phyloP scores from a whole-genome alignment of 2,797 vertebrate genomes.

The Sorex maritimensis region DNA sequence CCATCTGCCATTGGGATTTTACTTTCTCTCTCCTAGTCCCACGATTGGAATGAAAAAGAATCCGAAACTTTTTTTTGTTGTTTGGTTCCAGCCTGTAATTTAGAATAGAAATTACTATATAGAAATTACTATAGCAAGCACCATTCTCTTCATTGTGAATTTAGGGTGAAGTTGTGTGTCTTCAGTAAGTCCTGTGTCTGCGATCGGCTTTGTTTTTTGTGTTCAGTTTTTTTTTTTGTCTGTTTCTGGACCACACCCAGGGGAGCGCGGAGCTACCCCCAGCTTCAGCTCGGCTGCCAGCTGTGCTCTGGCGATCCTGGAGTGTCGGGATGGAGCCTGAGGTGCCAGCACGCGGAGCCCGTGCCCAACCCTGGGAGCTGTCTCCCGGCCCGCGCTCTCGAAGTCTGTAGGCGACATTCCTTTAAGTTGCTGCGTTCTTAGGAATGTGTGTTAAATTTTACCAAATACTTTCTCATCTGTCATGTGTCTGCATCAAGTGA shows the following conservation, averaged over 20 bases:
- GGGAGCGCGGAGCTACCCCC: too few relatives aligned
- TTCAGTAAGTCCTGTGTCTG: neutral
- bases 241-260: too few relatives aligned
- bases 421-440: neutral
- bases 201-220: neutral
- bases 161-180: neutral
- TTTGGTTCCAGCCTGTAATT: neutral
- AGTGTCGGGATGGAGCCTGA: too few relatives aligned
- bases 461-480: neutral
- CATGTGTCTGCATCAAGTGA: neutral
- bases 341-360: too few relatives aligned
- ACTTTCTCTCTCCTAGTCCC: constrained; percentile 3
- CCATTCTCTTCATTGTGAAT: neutral
- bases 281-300: too few relatives aligned
- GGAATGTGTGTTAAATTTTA: neutral
- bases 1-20: neutral
- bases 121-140: neutral
- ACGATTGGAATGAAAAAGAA: neutral
- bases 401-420: too few relatives aligned
- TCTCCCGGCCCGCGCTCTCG: too few relatives aligned
- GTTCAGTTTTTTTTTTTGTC: too few relatives aligned
- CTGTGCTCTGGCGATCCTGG: too few relatives aligned
- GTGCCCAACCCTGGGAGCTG: too few relatives aligned
- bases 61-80: neutral
- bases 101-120: neutral